Conservation (phyloP, 2,797 vertebrate genomes). For the Eulemur coronatus region DNA sequence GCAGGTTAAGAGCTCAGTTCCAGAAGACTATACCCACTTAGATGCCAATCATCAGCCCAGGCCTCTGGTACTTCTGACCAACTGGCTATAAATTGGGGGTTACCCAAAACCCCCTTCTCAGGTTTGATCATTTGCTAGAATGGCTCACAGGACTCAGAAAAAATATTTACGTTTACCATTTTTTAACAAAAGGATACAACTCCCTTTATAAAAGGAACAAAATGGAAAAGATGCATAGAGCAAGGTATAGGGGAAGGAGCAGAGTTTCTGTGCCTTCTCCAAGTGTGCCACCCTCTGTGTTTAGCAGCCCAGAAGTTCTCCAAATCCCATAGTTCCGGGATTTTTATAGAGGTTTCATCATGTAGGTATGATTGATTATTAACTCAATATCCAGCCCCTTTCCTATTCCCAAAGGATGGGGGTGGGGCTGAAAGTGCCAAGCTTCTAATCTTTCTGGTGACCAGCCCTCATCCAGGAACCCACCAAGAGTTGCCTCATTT, state of each 20-base stretch:
- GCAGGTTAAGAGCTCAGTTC: neutral
- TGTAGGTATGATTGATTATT: neutral
- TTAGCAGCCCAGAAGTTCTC: neutral
- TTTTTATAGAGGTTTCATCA: neutral
- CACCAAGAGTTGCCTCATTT: neutral
- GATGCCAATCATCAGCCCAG: neutral
- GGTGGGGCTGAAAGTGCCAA: neutral
- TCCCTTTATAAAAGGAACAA: neutral
- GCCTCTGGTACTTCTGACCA: neutral
- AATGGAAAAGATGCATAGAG: neutral
- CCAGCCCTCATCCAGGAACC: neutral
- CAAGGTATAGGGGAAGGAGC: neutral
- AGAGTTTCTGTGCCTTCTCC: neutral
- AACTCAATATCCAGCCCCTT: neutral
- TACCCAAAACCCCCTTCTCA: neutral
- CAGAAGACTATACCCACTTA: neutral
- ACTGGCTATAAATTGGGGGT: neutral
- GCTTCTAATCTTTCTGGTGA: neutral
- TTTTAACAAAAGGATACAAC: neutral
- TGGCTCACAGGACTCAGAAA: neutral
- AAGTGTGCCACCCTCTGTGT: neutral
- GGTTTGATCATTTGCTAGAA: neutral
- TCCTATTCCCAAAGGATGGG: neutral
- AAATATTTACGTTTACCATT: neutral
- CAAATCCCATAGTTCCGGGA: neutral